Evolutionary conservation across 2,797 vertebrate species (phyloP), one percentile per base, ranked within the genome.

Genomic region (Danio aesculapii): DNA sequence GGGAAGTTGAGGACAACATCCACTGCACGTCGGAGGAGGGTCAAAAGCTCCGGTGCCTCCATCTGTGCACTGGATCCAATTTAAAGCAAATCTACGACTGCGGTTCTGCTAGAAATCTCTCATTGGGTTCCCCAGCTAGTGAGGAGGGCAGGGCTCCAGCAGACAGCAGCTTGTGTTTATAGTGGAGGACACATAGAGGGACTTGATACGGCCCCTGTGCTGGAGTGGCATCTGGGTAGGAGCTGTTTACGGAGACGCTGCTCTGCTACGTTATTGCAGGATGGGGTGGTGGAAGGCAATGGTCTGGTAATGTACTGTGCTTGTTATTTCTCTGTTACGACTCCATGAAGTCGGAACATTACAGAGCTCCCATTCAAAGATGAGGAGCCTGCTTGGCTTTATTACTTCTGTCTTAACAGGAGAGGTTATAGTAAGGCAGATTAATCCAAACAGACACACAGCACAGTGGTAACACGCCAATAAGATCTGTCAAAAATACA

Each of bases 51-150:
- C 50, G 4, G 61, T 8, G 44, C 59, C 79, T 81, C 70, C 81
- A 83, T 87, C 84, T 85, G 83, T 86, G 79, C 39, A 79, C 46
- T 53, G 80, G 78, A 84, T 81, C 67, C n/a, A 68, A 84, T 83
- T 82, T 61, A 84, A 76, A 84, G 70, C 44, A 75, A 63, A 79
- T 75, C 74, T 46, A 77, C n/a, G 47, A 43, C 75, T 68, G 57
- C 10, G 30, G 49, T 47, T 66, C 41, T 49, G 55, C 57, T 49
- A 57, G 52, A 62, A 71, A 62, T 73, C 17, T 83, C 75, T 81
- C 19, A 46, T 16, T 73, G 59, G 64, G 74, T 63, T 66, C 76
- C 70, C 75, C 41, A 8, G 49, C 39, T 77, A 55, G 46, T 63
- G 21, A 17, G 30, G n/a, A 83, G 75, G 72, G 57, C 79, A 75